Conservation (phyloP, 1,140 invertebrate species). For the Apis mellifera region Amel_HAv3.1 CM009936.2:1819001-1819500, state of each 20-base stretch:
- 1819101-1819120: constrained; percentile 82
- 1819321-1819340: no score
- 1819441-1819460: constrained; percentile 84
- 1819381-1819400: constrained; percentile 84
- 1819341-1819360: no score
- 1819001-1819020: background rate
- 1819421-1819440: constrained; percentile 88
- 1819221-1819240: constrained; percentile 82
- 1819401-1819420: constrained; percentile 87
- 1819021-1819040: background rate
- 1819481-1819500: constrained; percentile 74
- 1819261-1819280: constrained; percentile 24
- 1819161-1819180: constrained; percentile 85
- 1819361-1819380: constrained; percentile 58
- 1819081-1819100: constrained; percentile 84
- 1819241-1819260: constrained; percentile 84
- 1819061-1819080: constrained; percentile 79
- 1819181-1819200: constrained; percentile 87
- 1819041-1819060: constrained; percentile 59
- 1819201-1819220: constrained; percentile 84
- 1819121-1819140: constrained; percentile 86
- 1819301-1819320: background rate
- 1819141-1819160: constrained; percentile 87
- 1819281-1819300: background rate
- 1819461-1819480: constrained; percentile 70